Conservation (phyloP, 2,113 vertebrate species). For the Potamarius usumacintae region DNA sequence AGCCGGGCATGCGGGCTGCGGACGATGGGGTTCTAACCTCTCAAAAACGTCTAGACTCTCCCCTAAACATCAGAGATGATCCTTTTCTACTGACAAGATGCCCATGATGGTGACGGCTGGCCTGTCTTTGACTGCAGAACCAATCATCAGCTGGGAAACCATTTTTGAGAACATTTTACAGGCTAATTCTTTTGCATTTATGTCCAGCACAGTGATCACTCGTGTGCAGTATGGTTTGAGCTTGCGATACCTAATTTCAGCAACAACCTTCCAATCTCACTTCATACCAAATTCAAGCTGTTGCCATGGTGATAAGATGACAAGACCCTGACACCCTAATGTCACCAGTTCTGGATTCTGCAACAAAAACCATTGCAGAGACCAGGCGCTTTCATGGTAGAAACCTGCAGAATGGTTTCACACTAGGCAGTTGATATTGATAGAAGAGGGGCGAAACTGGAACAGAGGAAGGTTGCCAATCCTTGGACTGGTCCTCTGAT, state of each 20-base stretch:
- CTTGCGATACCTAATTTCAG: neutral
- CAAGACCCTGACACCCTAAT: neutral
- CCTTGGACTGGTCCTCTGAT: slow-evolving; percentile 19
- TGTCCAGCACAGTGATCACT: neutral
- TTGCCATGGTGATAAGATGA: neutral
- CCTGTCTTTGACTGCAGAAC: neutral
- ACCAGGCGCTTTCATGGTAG: neutral
- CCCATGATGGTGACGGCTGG: neutral
- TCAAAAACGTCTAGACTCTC: slow-evolving; percentile 2
- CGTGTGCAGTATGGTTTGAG: neutral
- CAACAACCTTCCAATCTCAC: neutral
- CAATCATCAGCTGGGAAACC: neutral
- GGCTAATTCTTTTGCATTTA: neutral
- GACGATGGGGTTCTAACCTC: neutral
- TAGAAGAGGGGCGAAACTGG: neutral
- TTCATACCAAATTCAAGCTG: neutral
- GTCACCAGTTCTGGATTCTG: neutral
- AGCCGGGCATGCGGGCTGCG: neutral
- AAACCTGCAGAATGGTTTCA: neutral
- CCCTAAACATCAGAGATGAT: slow-evolving; percentile 27
- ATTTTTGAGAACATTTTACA: neutral
- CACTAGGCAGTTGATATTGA: neutral
- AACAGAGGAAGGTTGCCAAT: neutral
- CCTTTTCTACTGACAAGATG: neutral
- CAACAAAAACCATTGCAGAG: neutral